These are phyloP conservation scores for Campaea margaritaria DNA, from an alignment of 2,888 invertebrate genomes.

Conservation along the genomic window DNA sequence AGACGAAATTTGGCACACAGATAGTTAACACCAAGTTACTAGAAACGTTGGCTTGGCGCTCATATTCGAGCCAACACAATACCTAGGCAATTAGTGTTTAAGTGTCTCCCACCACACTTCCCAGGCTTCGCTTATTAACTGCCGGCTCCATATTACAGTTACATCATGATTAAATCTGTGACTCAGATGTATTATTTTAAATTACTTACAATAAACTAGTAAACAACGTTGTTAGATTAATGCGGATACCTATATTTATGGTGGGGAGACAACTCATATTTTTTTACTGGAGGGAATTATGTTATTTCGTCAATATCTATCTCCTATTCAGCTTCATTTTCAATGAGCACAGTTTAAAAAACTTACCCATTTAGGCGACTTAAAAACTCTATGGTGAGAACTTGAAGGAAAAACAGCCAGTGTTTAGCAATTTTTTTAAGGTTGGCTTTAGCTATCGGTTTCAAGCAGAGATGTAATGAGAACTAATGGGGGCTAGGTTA, in stretches of 20 bases:
- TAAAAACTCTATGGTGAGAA: not conserved
- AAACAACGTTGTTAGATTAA: slow-evolving; percentile 4
- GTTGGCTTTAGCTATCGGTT: not conserved
- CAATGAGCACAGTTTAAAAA: not conserved
- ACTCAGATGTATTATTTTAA: slow-evolving; percentile 11
- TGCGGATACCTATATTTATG: too few species aligned
- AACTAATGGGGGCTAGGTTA: too few species aligned
- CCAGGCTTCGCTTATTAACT: slow-evolving; percentile 28
- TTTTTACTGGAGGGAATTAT: too few species aligned
- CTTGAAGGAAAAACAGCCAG: not conserved
- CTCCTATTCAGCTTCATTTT: not conserved
- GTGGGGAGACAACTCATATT: too few species aligned
- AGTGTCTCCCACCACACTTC: slow-evolving; percentile 14
- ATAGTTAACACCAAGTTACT: too few species aligned
- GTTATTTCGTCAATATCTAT: not conserved
- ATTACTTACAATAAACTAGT: not conserved
- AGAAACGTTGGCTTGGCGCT: not conserved
- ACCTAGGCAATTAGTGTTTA: slow-evolving; percentile 21
- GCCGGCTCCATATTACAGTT: slow-evolving; percentile 11
- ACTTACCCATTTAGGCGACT: not conserved
- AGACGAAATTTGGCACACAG: too few species aligned
- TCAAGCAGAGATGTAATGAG: not conserved
- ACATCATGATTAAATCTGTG: slow-evolving; percentile 10
- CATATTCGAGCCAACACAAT: slow-evolving; percentile 5
- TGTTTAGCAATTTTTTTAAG: not conserved